Evolutionary conservation across 92 coral and sea anemone genomes (phyloP).

Genomic region (Siderastrea radians): DNA sequence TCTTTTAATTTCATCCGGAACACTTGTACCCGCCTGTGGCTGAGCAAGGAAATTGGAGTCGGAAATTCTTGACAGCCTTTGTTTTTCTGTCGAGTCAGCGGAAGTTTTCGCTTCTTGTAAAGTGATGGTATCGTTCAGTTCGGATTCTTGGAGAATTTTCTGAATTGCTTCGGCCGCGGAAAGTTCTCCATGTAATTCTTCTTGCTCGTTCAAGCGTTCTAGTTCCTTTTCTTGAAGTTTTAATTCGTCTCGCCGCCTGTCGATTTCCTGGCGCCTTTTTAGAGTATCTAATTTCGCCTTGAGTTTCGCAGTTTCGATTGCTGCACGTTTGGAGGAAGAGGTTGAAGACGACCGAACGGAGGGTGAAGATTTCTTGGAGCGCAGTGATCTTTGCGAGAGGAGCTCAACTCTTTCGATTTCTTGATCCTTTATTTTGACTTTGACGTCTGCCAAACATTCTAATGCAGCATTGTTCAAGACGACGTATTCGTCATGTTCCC

Average conservation of each 20-base stretch:
- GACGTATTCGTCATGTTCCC: too few relatives aligned
- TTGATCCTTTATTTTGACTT: too few relatives aligned
- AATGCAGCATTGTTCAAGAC: too few relatives aligned
- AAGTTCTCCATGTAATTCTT: too few relatives aligned
- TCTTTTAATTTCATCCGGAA: neutral
- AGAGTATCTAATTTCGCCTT: constrained; percentile 19
- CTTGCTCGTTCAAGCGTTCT: constrained; percentile 18
- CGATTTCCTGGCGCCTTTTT: constrained; percentile 2
- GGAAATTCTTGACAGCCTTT: neutral
- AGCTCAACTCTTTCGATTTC: constrained; percentile 20
- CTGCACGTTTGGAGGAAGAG: constrained; percentile 31
- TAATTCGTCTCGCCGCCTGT: constrained; percentile 35
- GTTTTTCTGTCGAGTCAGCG: neutral
- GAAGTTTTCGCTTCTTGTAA: neutral
- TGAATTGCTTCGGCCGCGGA: too few relatives aligned
- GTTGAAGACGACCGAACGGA: constrained; percentile 2
- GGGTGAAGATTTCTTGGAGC: neutral
- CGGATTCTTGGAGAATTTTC: constrained; percentile 5
- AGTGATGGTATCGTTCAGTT: neutral
- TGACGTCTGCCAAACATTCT: too few relatives aligned
- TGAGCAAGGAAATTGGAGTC: neutral
- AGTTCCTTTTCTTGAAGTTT: constrained; percentile 23
- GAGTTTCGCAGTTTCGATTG: constrained; percentile 1
- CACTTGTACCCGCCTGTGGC: neutral
- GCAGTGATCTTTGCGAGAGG: constrained; percentile 23